A percentile compares a stretch with the other conserved stretches of the same genome.
Evolutionary conservation across 2,797 vertebrate genomes (phyloP).

Genomic region (Denticeps clupeoides): DNA sequence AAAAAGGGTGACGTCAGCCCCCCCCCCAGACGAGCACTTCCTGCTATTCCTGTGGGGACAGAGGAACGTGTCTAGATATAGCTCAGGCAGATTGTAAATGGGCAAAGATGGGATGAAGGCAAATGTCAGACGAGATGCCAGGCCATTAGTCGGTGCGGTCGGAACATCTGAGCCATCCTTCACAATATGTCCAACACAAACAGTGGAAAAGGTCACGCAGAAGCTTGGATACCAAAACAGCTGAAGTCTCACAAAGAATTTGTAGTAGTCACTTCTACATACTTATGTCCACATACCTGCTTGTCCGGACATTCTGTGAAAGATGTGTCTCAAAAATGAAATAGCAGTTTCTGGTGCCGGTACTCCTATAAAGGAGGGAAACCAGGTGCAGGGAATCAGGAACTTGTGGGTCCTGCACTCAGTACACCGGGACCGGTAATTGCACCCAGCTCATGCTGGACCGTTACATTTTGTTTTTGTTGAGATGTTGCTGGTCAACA

Average conservation of each 20-base stretch:
- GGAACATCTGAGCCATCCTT: not conserved
- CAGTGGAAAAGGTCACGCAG: constrained; percentile 3
- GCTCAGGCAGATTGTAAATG: not conserved
- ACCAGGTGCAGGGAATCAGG: too few relatives aligned
- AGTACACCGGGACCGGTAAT: too few relatives aligned
- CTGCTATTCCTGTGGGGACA: not conserved
- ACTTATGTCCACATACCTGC: too few relatives aligned
- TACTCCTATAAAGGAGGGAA: too few relatives aligned
- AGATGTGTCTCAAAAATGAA: too few relatives aligned
- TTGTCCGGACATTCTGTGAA: too few relatives aligned
- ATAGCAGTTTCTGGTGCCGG: too few relatives aligned
- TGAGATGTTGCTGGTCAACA: too few relatives aligned
- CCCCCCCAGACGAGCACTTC: not conserved
- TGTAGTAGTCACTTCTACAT: not conserved
- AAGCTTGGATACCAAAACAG: not conserved
- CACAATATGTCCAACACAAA: not conserved
- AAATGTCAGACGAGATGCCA: constrained; percentile 2
- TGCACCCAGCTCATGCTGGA: too few relatives aligned
- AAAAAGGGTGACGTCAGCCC: not conserved
- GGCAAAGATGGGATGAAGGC: not conserved
- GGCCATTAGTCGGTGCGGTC: not conserved
- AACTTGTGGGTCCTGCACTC: too few relatives aligned
- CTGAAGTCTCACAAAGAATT: not conserved
- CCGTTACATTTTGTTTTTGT: too few relatives aligned
- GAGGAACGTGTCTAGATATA: not conserved